Percentiles rank a stretch among this genome's conserved stretches.
These are phyloP conservation scores for Apistogramma diplotaenia DNA, from an alignment of 2,113 vertebrate genomes.

Conservation along the genomic window DNA sequence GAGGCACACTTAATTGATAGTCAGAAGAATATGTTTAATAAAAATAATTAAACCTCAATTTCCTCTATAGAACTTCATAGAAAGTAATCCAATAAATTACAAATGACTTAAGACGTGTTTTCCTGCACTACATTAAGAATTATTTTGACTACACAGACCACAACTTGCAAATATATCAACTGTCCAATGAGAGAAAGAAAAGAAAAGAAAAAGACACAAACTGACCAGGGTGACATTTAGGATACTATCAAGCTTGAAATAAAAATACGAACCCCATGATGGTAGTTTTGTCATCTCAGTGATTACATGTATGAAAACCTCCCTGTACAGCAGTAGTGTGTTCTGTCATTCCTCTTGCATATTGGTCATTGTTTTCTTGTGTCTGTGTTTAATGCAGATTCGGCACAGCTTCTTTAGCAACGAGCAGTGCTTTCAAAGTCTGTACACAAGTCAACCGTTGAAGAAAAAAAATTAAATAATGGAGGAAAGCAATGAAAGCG, in stretches of 20 bases:
- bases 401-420: conserved; percentile 39
- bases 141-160: conserved; percentile 96
- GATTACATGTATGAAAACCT: conserved; percentile 81
- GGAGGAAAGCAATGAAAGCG: conserved; percentile 31
- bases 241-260: conserved; percentile 88
- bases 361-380: conserved; percentile 68
- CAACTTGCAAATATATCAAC: conserved; percentile 98
- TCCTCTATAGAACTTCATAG: conserved; percentile 99
- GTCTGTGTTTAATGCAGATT: conserved; percentile 34
- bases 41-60: conserved; percentile 99
- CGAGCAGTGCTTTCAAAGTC: conserved; percentile 42
- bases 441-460: conserved; percentile 41
- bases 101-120: conserved; percentile 97
- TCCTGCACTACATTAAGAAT: conserved; percentile 98
- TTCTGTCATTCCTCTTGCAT: conserved; percentile 78
- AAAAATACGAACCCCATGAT: conserved; percentile 83
- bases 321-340: conserved; percentile 86
- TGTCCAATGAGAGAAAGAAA: conserved; percentile 80
- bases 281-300: conserved; percentile 84
- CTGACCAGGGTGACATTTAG: conserved; percentile 84
- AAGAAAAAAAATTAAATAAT: not conserved
- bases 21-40: conserved; percentile 99
- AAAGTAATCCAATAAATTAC: conserved; percentile 99
- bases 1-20: conserved; percentile 87
- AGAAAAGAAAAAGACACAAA: conserved; percentile 69